Base-by-base conservation (phyloP, 2,113 vertebrate species). In the Apteryx mantelli region DNA sequence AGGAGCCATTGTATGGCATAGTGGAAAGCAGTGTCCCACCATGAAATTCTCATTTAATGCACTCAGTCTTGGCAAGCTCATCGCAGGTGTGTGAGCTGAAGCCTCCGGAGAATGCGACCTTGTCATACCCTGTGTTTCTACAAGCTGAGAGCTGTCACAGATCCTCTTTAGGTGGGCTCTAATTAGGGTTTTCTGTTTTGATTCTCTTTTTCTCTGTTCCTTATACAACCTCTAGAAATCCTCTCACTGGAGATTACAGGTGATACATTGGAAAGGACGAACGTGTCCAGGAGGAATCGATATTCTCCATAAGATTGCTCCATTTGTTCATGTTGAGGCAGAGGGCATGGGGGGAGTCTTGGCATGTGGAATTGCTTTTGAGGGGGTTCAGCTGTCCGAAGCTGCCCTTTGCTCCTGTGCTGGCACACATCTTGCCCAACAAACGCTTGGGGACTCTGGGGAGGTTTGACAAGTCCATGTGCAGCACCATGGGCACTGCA, bases 281-380 rank as follows among this genome's bases (percentile, higher is more conserved):
- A 20, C 1, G 4, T 7, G 2, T n/a, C 17, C 36, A 58, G 22
- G 28, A 28, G n/a, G 17, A 63, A 50, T 21, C 38, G 26, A 64
- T n/a, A 26, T 25, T 48, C 13, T 65, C n/a, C 2, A 0, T 56
- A 64, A 77, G 11, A 56, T 10, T 65, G 20, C 15, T 85, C 16
- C 25, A 22, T 76, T 28, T 1, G 0, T 28, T 86, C 9, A 19
- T 11, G 4, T 25, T 63, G 36, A 61, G 25, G 40, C 13, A 3
- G 20, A 16, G 0, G 2, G 7, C 21, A 24, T 7, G 5, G 9
- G 7, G 21, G 0, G 17, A 34, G 17, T 1, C 13, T 79, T 68
- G 7, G 16, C 36, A 76, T 1, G 0, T 48, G 14, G 66, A 58
- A 68, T 80, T 66, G 56, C 14, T 86, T 68, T 68, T 28, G 21